Conservation (phyloP, 2,797 vertebrate species). For the Eleutherodactylus coqui region DNA sequence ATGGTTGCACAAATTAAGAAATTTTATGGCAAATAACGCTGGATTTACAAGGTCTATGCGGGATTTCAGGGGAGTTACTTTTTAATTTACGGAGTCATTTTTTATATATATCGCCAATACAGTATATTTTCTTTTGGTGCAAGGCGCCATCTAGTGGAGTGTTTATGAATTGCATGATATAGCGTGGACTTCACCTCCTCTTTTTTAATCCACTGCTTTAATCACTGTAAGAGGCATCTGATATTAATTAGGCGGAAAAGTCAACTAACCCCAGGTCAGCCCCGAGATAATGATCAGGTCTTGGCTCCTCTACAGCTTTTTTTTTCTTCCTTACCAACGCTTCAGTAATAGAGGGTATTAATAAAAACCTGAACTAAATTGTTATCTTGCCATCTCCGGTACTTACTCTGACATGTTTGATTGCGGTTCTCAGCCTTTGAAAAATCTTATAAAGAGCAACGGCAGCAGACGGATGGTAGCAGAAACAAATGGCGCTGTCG, state of each 20-base stretch:
- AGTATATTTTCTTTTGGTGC: background rate
- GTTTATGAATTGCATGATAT: background rate
- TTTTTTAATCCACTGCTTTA: background rate
- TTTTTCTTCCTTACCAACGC: background rate
- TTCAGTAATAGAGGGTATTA: background rate
- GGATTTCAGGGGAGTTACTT: slow-evolving; percentile 6
- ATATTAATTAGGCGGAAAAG: slow-evolving; percentile 17
- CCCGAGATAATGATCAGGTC: background rate
- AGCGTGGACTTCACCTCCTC: no score
- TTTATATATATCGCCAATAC: background rate
- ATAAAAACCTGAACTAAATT: background rate
- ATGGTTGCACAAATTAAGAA: slow-evolving; percentile 8
- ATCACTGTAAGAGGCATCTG: background rate
- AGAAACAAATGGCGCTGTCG: background rate
- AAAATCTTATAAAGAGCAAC: background rate
- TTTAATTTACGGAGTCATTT: background rate
- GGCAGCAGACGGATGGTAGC: background rate
- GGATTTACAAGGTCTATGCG: background rate
- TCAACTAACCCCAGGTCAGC: slow-evolving; percentile 13
- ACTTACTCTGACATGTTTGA: slow-evolving; percentile 4
- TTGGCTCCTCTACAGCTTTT: background rate
- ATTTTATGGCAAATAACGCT: slow-evolving; percentile 9
- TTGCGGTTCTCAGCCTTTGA: background rate
- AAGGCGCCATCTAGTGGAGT: slow-evolving; percentile 23
- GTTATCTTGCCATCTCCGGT: background rate